Evolutionary conservation across 2,797 vertebrate genomes (phyloP).

Genomic region (Heterohyrax brucei): DNA sequence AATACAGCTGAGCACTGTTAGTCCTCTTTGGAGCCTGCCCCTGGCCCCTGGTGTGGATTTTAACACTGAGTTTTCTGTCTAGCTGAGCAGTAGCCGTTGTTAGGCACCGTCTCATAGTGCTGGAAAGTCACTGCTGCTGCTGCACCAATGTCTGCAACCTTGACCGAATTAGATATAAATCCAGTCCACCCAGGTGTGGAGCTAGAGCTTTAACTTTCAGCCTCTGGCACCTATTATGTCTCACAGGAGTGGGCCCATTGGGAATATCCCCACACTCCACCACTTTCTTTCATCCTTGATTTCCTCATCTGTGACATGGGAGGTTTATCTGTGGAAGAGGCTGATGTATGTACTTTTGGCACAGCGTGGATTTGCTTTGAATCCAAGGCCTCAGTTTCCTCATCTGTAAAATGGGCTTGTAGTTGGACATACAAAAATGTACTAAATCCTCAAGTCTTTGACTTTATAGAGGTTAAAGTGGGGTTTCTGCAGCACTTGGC

Average conservation of each 20-base stretch:
- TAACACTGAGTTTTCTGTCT: constrained; percentile 38
- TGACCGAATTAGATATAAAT: constrained; percentile 44
- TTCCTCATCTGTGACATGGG: background rate
- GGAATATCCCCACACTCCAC: background rate
- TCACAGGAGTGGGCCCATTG: background rate
- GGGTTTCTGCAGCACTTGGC: background rate
- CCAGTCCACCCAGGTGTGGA: constrained; percentile 36
- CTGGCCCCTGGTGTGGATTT: background rate
- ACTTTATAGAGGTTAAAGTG: no score
- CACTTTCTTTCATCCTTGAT: background rate
- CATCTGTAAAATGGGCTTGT: background rate
- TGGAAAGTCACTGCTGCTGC: background rate
- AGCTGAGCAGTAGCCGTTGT: constrained; percentile 46
- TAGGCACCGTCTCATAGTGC: constrained; percentile 51
- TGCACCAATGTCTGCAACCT: background rate
- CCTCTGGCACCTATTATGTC: background rate
- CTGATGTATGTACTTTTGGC: background rate
- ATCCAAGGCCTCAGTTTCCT: background rate
- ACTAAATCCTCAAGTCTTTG: background rate
- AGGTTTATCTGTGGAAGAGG: background rate
- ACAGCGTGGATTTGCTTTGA: no score
- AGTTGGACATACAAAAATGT: accelerated
- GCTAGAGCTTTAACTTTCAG: background rate
- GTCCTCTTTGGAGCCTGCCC: background rate
- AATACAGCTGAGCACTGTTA: background rate